A percentile compares a stretch with the other conserved stretches of the same genome.
These are phyloP conservation scores for Epicauta chinensis DNA, from an alignment of 1,140 invertebrate genomes.

Conservation along the genomic window DNA sequence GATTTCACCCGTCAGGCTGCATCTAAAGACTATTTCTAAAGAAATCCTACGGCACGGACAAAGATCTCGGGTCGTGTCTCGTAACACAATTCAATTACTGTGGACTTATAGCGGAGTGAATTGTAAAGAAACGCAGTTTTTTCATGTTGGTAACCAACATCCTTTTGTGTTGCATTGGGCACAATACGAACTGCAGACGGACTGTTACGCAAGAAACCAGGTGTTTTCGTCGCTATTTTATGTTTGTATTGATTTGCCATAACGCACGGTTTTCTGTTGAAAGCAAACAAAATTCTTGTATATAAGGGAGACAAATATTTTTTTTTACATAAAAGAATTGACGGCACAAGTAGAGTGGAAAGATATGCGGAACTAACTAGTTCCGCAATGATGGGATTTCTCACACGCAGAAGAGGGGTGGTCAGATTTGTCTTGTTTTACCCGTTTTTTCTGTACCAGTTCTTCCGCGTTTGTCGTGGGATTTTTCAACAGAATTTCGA, in stretches of 20 bases:
- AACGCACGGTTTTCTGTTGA: constrained; percentile 27
- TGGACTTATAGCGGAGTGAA: neutral
- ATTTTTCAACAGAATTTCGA: too few species aligned
- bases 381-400: too few species aligned
- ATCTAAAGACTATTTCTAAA: constrained; percentile 14
- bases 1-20: constrained; percentile 19
- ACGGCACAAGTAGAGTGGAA: too few species aligned
- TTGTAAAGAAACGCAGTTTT: constrained; percentile 7
- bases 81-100: constrained; percentile 17
- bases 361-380: too few species aligned
- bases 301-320: too few species aligned
- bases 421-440: too few species aligned
- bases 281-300: constrained; percentile 30
- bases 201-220: constrained; percentile 29
- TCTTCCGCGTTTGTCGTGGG: too few species aligned
- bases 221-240: constrained; percentile 26
- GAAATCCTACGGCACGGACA: constrained; percentile 16
- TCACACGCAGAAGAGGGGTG: too few species aligned
- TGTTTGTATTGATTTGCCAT: constrained; percentile 25
- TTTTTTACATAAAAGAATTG: too few species aligned
- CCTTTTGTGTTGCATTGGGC: constrained; percentile 18
- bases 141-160: constrained; percentile 22
- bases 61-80: constrained; percentile 13
- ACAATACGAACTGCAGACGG: constrained; percentile 26
- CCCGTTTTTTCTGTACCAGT: too few species aligned